Percentiles rank a stretch among this genome's conserved stretches.
Conservation (phyloP, 2,113 vertebrate genomes). For the Sus scrofa region T2T-Sscrofa CM000824.6:72084501-72085000, state of each 20-base stretch:
- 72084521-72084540: neutral
- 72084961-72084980: neutral
- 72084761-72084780: neutral
- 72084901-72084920: neutral
- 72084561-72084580: neutral
- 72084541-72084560: neutral
- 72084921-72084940: neutral
- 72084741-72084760: neutral
- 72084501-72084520: neutral
- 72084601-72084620: conserved; percentile 10
- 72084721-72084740: neutral
- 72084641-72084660: neutral
- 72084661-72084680: neutral
- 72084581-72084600: neutral
- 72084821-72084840: neutral
- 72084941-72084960: neutral
- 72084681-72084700: neutral
- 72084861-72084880: neutral
- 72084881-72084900: neutral
- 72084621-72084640: conserved; percentile 44
- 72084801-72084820: neutral
- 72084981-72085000: neutral
- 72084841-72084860: neutral
- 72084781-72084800: neutral
- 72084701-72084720: neutral